Evolutionary conservation across 2,888 invertebrate species (phyloP).

Genomic region (Entomobrya proxima): DNA sequence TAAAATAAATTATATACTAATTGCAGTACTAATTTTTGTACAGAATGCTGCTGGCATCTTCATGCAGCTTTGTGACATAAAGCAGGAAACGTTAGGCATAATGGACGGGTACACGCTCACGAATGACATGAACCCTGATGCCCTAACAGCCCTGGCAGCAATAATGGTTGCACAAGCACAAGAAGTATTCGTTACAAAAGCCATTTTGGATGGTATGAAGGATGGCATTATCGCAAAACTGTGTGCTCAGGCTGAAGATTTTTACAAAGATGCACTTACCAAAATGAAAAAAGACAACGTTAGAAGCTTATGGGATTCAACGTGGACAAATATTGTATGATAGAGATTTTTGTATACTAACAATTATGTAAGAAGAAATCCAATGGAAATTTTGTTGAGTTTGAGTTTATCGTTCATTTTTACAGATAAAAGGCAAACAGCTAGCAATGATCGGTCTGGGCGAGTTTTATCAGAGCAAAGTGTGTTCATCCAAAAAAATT

Average conservation of each 20-base stretch:
- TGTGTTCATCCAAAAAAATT: constrained; percentile 85
- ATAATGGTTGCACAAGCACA: constrained; percentile 99
- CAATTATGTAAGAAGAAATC: not conserved
- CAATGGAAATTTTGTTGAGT: not conserved
- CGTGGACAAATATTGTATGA: constrained; percentile 86
- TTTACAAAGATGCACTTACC: constrained; percentile 93
- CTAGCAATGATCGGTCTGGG: constrained; percentile 91
- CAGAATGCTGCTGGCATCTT: constrained; percentile 95
- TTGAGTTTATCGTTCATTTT: not conserved
- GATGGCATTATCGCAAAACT: constrained; percentile 94
- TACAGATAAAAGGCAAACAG: constrained; percentile 89
- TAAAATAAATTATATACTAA: not conserved
- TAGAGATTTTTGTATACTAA: not conserved
- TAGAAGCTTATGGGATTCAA: constrained; percentile 91
- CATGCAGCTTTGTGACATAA: constrained; percentile 84
- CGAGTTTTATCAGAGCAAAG: constrained; percentile 91
- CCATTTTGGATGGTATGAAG: constrained; percentile 93
- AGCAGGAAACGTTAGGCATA: constrained; percentile 45
- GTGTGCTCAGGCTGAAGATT: constrained; percentile 93
- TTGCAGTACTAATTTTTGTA: constrained; percentile 68
- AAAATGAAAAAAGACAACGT: constrained; percentile 90
- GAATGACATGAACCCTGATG: constrained; percentile 83
- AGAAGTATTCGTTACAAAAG: constrained; percentile 97
- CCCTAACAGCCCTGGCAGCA: constrained; percentile 89
- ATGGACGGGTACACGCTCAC: constrained; percentile 69